Evolutionary conservation across 1,140 invertebrate species (phyloP), one percentile per base, ranked within the genome.

Genomic region (Drosophila subpulchrella): DNA sequence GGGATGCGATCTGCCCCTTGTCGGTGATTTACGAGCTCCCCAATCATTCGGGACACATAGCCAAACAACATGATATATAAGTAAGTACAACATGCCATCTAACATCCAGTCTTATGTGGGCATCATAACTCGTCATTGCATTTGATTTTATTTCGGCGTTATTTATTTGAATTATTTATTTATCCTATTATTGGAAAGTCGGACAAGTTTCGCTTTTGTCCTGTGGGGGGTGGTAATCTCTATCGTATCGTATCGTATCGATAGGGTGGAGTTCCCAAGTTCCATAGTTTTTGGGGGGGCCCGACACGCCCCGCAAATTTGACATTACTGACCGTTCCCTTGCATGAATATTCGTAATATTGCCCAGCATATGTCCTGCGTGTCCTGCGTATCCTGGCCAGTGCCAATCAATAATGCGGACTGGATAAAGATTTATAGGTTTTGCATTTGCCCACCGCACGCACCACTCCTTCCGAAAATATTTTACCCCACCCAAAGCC

Each of bases 401-500:
- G 32, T 54, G 66, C 79, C 84, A 88, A 92, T 92, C 91, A 92
- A 92, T 92, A 92, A 90, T 84, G 60, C 76, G 81, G 81, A 55
- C 75, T 79, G 78, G 76, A 92, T 88, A 75, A 91, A 92, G 91
- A 92, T 91, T 92, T 92, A 92, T 92, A 76, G 91, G 75, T 79
- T 83, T 83, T 83, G 68, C 75, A 75, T 80, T 79, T 78, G 71
- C 41, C 44, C 70, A 50, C 54, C 42, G 65, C 76, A 75, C 62
- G 44, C 70, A 46, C 60, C 54, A 44, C 65, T 39, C 61, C 30
- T 20, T 30, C 59, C 70, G 48, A 55, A 51, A 34, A 11, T 34
- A 34, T 51, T 36, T 6, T 58, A 0, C 27, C 32, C 39, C 30
- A 10, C 24, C 15, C 51, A 54, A 27, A 17, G 17, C 56, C 13